Evolutionary conservation across 2,888 invertebrate species (phyloP).

Genomic region (Lampropteryx suffumata): DNA sequence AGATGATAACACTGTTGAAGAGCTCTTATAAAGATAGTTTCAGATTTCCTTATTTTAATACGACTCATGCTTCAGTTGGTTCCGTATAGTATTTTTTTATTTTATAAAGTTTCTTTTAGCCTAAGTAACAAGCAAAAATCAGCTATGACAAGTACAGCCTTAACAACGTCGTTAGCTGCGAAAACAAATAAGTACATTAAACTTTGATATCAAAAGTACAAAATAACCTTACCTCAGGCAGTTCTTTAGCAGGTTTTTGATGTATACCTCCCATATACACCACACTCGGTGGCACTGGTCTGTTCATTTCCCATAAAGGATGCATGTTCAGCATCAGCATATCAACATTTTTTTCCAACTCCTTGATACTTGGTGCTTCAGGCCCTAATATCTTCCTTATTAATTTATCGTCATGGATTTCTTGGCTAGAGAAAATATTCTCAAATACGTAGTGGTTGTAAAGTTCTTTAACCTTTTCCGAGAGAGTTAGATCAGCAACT

Average conservation of each 20-base stretch:
- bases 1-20: no score
- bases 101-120: no score
- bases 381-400: slow-evolving; percentile 21
- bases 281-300: slow-evolving; percentile 43
- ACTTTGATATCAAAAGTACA: no score
- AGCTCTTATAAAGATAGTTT: no score
- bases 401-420: background rate
- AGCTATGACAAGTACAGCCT: no score
- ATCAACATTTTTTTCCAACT: slow-evolving; percentile 26
- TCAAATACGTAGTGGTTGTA: slow-evolving; percentile 11
- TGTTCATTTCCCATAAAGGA: slow-evolving; percentile 43
- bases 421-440: background rate
- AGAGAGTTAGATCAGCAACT: slow-evolving; percentile 7
- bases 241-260: slow-evolving; percentile 32
- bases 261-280: slow-evolving; percentile 44
- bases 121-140: no score
- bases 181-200: no score
- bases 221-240: slow-evolving; percentile 18
- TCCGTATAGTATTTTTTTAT: no score
- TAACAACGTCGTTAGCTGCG: no score
- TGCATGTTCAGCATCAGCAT: slow-evolving; percentile 38
- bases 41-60: no score
- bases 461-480: slow-evolving; percentile 20
- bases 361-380: slow-evolving; percentile 13
- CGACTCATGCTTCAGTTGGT: no score